These are phyloP conservation scores for Idaea dimidiata DNA, from an alignment of 2,888 invertebrate species.

Conservation along the genomic window DNA sequence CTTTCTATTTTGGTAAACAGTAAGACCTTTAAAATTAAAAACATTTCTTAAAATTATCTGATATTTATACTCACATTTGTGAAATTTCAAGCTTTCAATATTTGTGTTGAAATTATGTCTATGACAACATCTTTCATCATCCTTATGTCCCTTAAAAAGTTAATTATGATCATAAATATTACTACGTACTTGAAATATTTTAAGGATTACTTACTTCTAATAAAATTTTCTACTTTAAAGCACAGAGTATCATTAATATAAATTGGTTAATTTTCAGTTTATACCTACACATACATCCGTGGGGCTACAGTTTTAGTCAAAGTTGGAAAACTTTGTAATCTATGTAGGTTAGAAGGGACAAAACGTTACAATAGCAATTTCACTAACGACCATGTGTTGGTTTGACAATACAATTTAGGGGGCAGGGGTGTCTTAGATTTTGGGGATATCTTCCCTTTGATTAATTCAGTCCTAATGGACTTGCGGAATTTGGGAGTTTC, in stretches of 20 bases:
- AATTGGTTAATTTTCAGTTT: not conserved
- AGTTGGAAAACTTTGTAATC: constrained; percentile 8
- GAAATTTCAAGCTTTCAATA: too few relatives aligned
- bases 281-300: constrained; percentile 6
- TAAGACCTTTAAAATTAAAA: too few relatives aligned
- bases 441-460: constrained; percentile 61
- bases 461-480: constrained; percentile 64
- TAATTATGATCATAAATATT: too few relatives aligned
- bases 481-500: constrained; percentile 53
- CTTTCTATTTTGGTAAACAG: too few relatives aligned
- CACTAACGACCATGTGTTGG: constrained; percentile 57
- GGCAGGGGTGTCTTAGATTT: constrained; percentile 52
- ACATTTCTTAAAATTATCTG: too few relatives aligned
- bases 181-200: too few relatives aligned
- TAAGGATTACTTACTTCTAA: too few relatives aligned
- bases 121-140: too few relatives aligned
- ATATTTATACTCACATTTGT: too few relatives aligned
- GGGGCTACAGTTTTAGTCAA: not conserved
- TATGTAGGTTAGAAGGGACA: constrained; percentile 16
- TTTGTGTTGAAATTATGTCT: too few relatives aligned
- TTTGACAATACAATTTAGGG: constrained; percentile 68
- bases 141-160: too few relatives aligned
- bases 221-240: too few relatives aligned
- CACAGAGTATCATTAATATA: not conserved
- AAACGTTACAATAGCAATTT: constrained; percentile 29